Base-by-base conservation (phyloP, 2,888 invertebrate genomes). In the Drosophila stalkeri region DNA sequence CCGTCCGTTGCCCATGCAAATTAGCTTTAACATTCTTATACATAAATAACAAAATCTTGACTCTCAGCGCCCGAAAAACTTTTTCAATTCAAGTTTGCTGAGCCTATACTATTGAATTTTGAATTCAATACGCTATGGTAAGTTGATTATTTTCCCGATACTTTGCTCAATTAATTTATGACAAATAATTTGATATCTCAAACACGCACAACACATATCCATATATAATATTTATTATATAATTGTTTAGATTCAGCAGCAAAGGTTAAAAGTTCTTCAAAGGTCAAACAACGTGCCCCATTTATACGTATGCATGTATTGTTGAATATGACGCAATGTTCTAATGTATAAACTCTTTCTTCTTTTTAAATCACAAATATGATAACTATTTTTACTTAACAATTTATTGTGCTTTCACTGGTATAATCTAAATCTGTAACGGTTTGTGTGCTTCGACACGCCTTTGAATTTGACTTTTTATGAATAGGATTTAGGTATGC, bases 81-180 rank as follows among this genome's bases (percentile, higher is more conserved):
- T 77, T 80, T 86, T 72, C 59, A 68, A 69, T 72, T 49, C 75
- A 68, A 81, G 56, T 63, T 63, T 27, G 39, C 31, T 20, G 65
- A 63, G 70, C 70, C 59, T 51, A 62, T 27, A 20, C 57, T 67
- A 61, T 61, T 60, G 35, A 74, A 67, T 56, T 39, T 20, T 46
- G 41, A 44, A 47, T 80, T 89, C 86, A 75, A 88, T 78, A 86
- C 37, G 47, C 73, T 75, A 77, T 11, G 12, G 20, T 20, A 64
- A 75, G 68, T 65, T 72, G 63, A 82, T 68, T 66, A 74, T 65
- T 57, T 66, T 55, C 27, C 56, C 23, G 35, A 62, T 49, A 16
- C 52, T 64, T 44, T 51, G 41, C 41, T n/a, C 16, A 12, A 54
- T 18, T 54, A 8, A 47, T 41, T 39, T 41, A 64, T 41, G 12